These are phyloP conservation scores for Ochlodes sylvanus DNA, from an alignment of 2,888 invertebrate species.

Conservation along the genomic window DNA sequence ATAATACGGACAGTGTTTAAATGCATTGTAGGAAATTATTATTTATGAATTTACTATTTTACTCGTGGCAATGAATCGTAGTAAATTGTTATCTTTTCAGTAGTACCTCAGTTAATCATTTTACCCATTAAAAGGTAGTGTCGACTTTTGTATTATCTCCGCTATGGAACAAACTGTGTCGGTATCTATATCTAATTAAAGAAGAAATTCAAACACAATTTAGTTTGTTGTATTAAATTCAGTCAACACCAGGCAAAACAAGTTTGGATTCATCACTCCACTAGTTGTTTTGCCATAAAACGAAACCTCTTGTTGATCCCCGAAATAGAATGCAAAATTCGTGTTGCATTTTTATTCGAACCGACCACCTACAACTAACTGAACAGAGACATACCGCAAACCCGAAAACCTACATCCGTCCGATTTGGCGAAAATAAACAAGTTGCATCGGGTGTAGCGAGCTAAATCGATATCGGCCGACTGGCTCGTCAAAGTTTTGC, in stretches of 20 bases:
- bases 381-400: conserved; percentile 74
- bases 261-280: background rate
- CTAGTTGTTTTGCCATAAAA: background rate
- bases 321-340: conserved; percentile 62
- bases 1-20: too few species aligned
- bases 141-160: too few species aligned
- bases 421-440: conserved; percentile 75
- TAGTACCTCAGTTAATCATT: too few species aligned
- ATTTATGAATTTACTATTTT: too few species aligned
- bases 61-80: too few species aligned
- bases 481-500: conserved; percentile 77
- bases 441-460: conserved; percentile 63
- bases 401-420: conserved; percentile 80
- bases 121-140: too few species aligned
- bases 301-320: conserved; percentile 53
- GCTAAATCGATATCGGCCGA: conserved; percentile 75
- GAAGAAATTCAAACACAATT: too few species aligned
- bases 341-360: conserved; percentile 58
- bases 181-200: too few species aligned
- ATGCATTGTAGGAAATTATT: too few species aligned
- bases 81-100: too few species aligned
- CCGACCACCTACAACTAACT: conserved; percentile 66
- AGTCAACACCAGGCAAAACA: background rate
- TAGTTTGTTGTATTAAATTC: too few species aligned
- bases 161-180: too few species aligned